These are phyloP conservation scores for Lochmaea crataegi DNA, from an alignment of 2,888 invertebrate species.

Conservation along the genomic window DNA sequence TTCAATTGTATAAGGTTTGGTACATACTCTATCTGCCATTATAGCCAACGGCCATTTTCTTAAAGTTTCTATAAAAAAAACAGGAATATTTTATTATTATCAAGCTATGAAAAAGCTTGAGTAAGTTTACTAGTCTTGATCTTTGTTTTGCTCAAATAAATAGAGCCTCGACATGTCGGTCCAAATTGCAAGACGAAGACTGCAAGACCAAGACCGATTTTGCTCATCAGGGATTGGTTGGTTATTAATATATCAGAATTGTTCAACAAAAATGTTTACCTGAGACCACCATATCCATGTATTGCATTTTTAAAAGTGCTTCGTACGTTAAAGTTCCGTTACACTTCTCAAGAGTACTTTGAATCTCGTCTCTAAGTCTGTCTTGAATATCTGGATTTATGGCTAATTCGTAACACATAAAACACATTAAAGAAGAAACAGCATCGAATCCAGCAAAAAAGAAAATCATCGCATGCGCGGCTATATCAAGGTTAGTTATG, in stretches of 20 bases:
- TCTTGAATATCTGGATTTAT: constrained; percentile 71
- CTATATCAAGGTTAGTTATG: constrained; percentile 65
- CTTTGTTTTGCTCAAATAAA: no score
- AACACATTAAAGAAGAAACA: constrained; percentile 65
- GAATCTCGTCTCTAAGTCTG: constrained; percentile 59
- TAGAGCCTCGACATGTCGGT: no score
- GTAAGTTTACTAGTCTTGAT: no score
- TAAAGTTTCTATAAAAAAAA: constrained; percentile 36
- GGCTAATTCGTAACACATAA: constrained; percentile 70
- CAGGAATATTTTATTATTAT: neutral
- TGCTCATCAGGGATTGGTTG: no score
- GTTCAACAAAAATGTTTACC: neutral
- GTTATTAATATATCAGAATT: no score
- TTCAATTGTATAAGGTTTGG: constrained; percentile 62
- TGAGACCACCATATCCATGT: constrained; percentile 65
- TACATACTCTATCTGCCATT: constrained; percentile 65
- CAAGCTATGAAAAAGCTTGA: neutral
- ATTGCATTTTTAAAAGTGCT: constrained; percentile 67
- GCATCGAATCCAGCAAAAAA: constrained; percentile 69
- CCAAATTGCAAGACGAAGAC: no score
- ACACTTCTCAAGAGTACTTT: constrained; percentile 33
- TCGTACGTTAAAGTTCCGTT: constrained; percentile 60
- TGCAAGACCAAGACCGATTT: no score
- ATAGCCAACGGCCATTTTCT: constrained; percentile 54
- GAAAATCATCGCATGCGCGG: constrained; percentile 69